phyloP scores from a whole-genome alignment of 2,113 vertebrate species.

The Hippocampus zosterae region DNA sequence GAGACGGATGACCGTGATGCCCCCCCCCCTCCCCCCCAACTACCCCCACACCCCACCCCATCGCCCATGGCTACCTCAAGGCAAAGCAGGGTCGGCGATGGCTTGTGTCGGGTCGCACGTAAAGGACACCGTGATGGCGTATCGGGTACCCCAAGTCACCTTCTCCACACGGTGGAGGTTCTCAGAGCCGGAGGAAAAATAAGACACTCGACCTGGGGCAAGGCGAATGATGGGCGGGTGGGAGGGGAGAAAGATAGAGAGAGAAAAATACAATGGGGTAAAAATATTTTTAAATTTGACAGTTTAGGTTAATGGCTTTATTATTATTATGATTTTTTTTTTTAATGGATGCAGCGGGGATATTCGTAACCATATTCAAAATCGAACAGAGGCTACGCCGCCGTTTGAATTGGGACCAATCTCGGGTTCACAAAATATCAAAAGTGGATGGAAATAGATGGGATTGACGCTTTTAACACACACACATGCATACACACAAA shows the following conservation, averaged over 20 bases:
- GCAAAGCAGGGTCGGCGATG: constrained; percentile 80
- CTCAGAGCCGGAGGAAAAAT: constrained; percentile 96
- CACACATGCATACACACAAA: no score
- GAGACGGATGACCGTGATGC: constrained; percentile 13
- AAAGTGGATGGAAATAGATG: no score
- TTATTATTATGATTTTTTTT: neutral
- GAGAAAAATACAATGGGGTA: neutral
- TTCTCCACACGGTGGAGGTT: constrained; percentile 93
- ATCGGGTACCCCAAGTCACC: constrained; percentile 91
- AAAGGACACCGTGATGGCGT: constrained; percentile 94
- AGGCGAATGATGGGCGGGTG: neutral
- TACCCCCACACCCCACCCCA: no score
- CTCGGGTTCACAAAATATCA: no score
- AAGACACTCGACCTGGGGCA: constrained; percentile 84
- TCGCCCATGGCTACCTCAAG: constrained; percentile 30
- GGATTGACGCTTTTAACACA: no score
- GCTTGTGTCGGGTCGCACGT: constrained; percentile 83
- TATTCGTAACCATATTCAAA: neutral
- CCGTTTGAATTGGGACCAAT: no score
- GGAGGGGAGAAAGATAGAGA: neutral
- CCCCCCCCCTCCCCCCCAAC: neutral
- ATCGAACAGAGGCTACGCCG: neutral
- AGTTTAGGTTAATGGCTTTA: neutral
- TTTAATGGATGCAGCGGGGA: neutral
- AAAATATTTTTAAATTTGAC: neutral